These are phyloP conservation scores for Dipodomys ordii DNA, from an alignment of 2,113 vertebrate species.

Conservation along the genomic window DNA sequence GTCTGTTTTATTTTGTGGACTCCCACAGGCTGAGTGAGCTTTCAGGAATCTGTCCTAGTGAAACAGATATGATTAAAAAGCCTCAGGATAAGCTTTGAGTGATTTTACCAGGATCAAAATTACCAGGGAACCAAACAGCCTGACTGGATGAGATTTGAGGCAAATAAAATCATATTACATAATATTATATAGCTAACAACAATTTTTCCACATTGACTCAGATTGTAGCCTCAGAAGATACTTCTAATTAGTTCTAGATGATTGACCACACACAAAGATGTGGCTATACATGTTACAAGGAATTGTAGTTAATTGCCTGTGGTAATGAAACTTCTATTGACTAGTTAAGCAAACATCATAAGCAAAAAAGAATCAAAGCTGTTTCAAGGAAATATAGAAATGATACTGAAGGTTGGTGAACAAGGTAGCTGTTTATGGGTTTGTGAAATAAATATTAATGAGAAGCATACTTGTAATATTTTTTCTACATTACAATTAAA, in stretches of 20 bases:
- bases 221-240: constrained; percentile 56
- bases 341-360: constrained; percentile 42
- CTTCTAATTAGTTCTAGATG: constrained; percentile 60
- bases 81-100: neutral
- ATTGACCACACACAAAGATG: constrained; percentile 57
- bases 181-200: constrained; percentile 48
- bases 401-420: neutral
- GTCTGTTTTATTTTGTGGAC: neutral
- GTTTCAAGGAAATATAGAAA: constrained; percentile 58
- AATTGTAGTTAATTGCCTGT: constrained; percentile 54
- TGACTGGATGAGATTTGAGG: constrained; percentile 31
- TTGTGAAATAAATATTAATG: neutral
- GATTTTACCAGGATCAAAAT: constrained; percentile 43
- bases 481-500: neutral
- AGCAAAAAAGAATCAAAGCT: constrained; percentile 48
- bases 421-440: neutral
- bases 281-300: constrained; percentile 28
- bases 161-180: constrained; percentile 58
- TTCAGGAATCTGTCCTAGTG: neutral
- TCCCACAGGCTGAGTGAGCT: neutral
- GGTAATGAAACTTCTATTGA: constrained; percentile 62
- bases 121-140: constrained; percentile 38
- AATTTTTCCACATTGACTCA: constrained; percentile 60
- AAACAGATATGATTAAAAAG: constrained; percentile 29
- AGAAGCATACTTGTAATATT: neutral